Base-by-base conservation (phyloP, 2,113 vertebrate genomes). In the Podarcis raffonei region DNA sequence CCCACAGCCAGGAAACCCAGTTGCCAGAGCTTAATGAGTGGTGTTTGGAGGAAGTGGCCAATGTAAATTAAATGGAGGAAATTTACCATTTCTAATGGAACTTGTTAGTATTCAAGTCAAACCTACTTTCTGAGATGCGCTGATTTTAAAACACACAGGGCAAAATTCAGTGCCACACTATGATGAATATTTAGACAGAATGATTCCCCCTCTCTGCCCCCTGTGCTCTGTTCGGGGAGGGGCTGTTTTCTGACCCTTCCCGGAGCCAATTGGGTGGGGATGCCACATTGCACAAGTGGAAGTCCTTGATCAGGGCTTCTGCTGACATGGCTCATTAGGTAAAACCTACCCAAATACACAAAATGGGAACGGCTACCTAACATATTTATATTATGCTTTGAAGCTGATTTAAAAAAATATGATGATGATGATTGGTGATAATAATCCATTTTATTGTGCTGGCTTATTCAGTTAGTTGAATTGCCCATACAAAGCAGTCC, bases 21-120 rank as follows among this genome's bases (percentile, higher is more conserved):
- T 57, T 90, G 84, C 89, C 89, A 93, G 75, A 74, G 35, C 89
- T 83, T 90, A 91, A 95, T 79, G 42, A 53, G 39, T 35, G 48
- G 75, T 59, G 85, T 87, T 69, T 80, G 0, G 2, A 66, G 86
- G 65, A 89, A 30, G 1, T 11, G 57, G 2, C 72, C 27, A 89
- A 71, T 12, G 35, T 72, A 59, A 65, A 57, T 53, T 90, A 90
- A 93, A 92, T 15, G 11, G 92, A 91, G 90, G 80, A 90, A 30
- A 22, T 87, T 77, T 91, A 93, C 90, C 2, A 81, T 80, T 92
- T 93, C 81, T 78, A 5, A 89, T 87, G 79, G 81, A 39, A 90
- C 90, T 80, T 71, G 48, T 92, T 89, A 83, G 87, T 71, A 82
- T 89, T 94, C 89, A 59, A 74, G n/a, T 74, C 25, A 37, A 87